Evolutionary conservation across 2,888 invertebrate species (phyloP).

Genomic region (Hirtodrosophila trivittata): DNA sequence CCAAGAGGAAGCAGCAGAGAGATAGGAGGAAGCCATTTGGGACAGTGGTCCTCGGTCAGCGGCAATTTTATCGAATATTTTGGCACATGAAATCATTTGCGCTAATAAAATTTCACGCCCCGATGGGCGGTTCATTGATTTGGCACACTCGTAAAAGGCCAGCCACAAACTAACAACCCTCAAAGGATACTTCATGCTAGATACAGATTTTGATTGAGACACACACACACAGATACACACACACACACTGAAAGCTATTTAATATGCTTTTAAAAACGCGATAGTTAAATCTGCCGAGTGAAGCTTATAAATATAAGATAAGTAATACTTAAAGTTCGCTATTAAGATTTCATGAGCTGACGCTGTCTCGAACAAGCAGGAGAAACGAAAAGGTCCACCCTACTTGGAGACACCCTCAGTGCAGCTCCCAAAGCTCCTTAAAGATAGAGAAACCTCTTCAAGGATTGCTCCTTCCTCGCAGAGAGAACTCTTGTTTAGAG

Average conservation of each 20-base stretch:
- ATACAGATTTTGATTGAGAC: neutral
- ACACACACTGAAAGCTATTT: conserved; percentile 6
- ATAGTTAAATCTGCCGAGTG: conserved; percentile 10
- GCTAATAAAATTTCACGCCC: conserved; percentile 70
- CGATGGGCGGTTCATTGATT: conserved; percentile 64
- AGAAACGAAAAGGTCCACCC: no score
- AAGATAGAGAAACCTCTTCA: no score
- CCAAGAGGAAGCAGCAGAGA: conserved; percentile 11
- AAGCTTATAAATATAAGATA: conserved; percentile 20
- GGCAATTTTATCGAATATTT: conserved; percentile 72
- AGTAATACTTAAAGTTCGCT: conserved; percentile 11
- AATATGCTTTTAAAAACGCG: conserved; percentile 29
- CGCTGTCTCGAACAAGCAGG: no score
- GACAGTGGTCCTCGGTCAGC: conserved; percentile 33
- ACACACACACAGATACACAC: neutral
- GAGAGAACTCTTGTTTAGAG: no score
- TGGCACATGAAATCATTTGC: conserved; percentile 78
- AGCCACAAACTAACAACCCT: conserved; percentile 44
- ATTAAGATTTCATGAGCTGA: conserved; percentile 8
- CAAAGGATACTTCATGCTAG: conserved; percentile 2
- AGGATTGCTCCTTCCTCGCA: no score
- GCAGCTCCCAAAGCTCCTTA: no score
- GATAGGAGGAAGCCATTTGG: neutral
- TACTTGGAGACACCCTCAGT: no score
- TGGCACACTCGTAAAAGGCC: conserved; percentile 60